Base-by-base conservation (phyloP, 2,888 invertebrate species). In the Lomographa bimaculata region DNA sequence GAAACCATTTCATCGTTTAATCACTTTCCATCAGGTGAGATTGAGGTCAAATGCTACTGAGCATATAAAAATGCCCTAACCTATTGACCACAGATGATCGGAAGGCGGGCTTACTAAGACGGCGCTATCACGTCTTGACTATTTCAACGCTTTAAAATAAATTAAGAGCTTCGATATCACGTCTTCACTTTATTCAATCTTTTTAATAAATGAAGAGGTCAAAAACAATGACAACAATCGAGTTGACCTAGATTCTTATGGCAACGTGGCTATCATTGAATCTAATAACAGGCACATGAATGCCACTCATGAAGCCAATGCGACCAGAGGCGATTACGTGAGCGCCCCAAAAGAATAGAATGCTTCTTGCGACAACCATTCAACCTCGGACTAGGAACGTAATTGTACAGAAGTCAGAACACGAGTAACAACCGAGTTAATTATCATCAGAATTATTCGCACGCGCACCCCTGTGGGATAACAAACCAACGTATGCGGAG, bases 261-360 rank as follows among this genome's bases (percentile, higher is more conserved):
- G 66, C 64, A 67, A 59, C 55, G 49, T 57, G 51, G 58, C 60
- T 43, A 43, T 43, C 42, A 33, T 28, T 23, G 32, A 33, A 57
- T 66, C 64, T 63, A 65, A 65, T 60, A 60, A 60, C 57, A 46
- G 34, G 54, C 53, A 59, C 50, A 49, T 51, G 57, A 61, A 54
- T 48, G 64, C 50, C 54, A 60, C 63, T 64, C 57, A 54, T 60
- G 58, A 68, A 64, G 65, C 64, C 67, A 67, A 64, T 38, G 28
- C 63, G 44, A 54, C 55, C 47, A 50, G 33, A 39, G 23, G 34
- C 48, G 52, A 68, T 84, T 85, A 81, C 79, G 78, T 81, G 76
- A 80, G 48, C 67, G 53, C 57, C 57, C 63, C 52, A 56, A 72
- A 75, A 80, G 67, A 79, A 81, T 77, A 76, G 74, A 76, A 80